Percentiles rank a stretch among this genome's conserved stretches.
phyloP scores from a whole-genome alignment of 2,888 invertebrate genomes.

The Apotomis turbidana region DNA sequence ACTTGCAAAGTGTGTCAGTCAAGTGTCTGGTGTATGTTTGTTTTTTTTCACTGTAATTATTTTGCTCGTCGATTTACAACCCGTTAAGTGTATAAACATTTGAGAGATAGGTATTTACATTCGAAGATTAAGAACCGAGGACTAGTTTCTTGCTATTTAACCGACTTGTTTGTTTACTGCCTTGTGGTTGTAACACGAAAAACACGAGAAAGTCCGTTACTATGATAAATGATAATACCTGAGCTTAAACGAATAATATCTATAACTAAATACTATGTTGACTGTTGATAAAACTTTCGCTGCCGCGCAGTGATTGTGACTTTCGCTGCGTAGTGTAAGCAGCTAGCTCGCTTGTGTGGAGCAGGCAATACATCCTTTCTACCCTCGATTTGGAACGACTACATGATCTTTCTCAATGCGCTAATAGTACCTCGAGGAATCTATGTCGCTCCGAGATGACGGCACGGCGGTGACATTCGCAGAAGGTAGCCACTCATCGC shows the following conservation, averaged over 20 bases:
- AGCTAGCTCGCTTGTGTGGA: conserved; percentile 17
- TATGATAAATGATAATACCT: conserved; percentile 2
- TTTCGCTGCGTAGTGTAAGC: conserved; percentile 61
- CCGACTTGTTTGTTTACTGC: neutral
- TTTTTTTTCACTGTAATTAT: neutral
- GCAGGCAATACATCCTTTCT: conserved; percentile 23
- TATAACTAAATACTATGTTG: conserved; percentile 7
- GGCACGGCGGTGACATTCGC: conserved; percentile 48
- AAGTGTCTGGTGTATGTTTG: conserved; percentile 33
- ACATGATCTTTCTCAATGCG: conserved; percentile 8
- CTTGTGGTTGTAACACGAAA: neutral
- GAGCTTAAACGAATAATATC: conserved; percentile 4
- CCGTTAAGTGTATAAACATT: neutral
- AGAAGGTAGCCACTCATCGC: conserved; percentile 54
- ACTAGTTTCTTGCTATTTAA: neutral
- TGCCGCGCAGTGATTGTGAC: conserved; percentile 60
- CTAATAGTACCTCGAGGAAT: conserved; percentile 18
- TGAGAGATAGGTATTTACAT: neutral
- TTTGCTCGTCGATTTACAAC: neutral
- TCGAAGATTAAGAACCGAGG: neutral
- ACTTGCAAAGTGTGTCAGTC: conserved; percentile 42
- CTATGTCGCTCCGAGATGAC: conserved; percentile 17
- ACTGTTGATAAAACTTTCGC: conserved; percentile 68
- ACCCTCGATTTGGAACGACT: conserved; percentile 6
- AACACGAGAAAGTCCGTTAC: neutral